Base-by-base conservation (phyloP, 2,113 vertebrate species). In the Poeciliopsis turrubarensis region DNA sequence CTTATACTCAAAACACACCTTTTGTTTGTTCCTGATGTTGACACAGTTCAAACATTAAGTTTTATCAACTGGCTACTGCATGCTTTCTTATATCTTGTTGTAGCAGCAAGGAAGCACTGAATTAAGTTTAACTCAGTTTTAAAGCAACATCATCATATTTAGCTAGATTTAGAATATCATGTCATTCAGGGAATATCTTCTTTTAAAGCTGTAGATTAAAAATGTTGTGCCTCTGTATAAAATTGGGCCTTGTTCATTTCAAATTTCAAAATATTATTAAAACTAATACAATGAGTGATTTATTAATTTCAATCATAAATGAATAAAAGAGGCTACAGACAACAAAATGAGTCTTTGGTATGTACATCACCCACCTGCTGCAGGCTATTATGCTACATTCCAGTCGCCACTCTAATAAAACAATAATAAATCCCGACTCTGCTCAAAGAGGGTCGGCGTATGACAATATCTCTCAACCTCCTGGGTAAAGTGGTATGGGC, bases 301-400 rank as follows among this genome's bases (percentile, higher is more conserved):
- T n/a, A 25, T 31, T 25, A 3, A 39, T 69, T 65, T 17, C 11
- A 71, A 76, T 83, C 79, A 80, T 83, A 73, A 82, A 84, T 82
- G 71, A 73, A 68, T 30, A 65, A 83, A 85, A 73, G 32, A 73
- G 69, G 65, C 68, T 83, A 27, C 47, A 60, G 34, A 83, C 69
- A 69, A 70, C 81, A 72, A 84, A 76, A 79, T 3, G 41, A 73
- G 25, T 6, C 34, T 70, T 84, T 81, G 72, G 87, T 85, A 82
- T 79, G 75, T 72, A 83, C 72, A 60, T 22, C 9, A 68, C 41
- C 65, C 9, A 60, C 69, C 67, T 65, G 39, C 60, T 72, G 60
- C 68, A 65, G 25, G 22, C 44, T 32, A 71, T 22, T 66, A 57
- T 41, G n/a, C 26, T 31, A 69, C 25, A 75, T 27, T 22, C 54